Base-by-base conservation (phyloP, 2,113 vertebrate genomes). In the Silurus meridionalis region DNA sequence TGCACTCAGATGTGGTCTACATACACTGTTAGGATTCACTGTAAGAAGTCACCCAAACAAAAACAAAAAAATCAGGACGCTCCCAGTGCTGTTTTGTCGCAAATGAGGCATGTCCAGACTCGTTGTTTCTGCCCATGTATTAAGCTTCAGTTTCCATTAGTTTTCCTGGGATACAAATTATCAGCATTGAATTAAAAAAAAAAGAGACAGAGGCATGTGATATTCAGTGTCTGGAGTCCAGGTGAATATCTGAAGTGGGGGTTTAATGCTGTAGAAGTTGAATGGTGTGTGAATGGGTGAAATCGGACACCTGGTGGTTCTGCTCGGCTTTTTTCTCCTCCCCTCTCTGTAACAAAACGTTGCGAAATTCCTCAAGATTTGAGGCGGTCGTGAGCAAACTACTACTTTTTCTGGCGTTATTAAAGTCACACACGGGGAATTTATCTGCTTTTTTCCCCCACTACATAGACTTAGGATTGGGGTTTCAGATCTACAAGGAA, bases 351-450 rank as follows among this genome's bases (percentile, higher is more conserved):
- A 79, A 89, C 86, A 87, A 83, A 89, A 86, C 88, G 84, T 81
- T 85, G 84, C 78, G 82, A 88, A 88, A 90, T 90, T 90, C 89
- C 63, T 82, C 15, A 63, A 61, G 78, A 82, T 88, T 88, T 84
- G 15, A 52, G 25, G n/a, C 50, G 72, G 66, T 37, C 17, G 63
- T 71, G 60, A n/a, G 64, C 21, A 58, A 37, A 50, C 2, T 0
- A 9, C 67, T 37, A 37, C 37, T 37, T 55, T 86, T 80, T 11
- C 53, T 57, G 21, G 7, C 10, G 60, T 57, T 14, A 23, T 46
- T 75, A 25, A 57, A 2, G 46, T 64, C 52, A 19, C 58, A 53
- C 15, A 37, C 37, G 37, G 55, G 48, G 37, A 3, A 52, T 71
- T 6, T n/a, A 7, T 5, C 7, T 23, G 11, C 15, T 28, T 61